Evolutionary conservation across 92 coral and sea anemone species (phyloP), one percentile per base, ranked within the genome.

Genomic region (Palythoa grandis): DNA sequence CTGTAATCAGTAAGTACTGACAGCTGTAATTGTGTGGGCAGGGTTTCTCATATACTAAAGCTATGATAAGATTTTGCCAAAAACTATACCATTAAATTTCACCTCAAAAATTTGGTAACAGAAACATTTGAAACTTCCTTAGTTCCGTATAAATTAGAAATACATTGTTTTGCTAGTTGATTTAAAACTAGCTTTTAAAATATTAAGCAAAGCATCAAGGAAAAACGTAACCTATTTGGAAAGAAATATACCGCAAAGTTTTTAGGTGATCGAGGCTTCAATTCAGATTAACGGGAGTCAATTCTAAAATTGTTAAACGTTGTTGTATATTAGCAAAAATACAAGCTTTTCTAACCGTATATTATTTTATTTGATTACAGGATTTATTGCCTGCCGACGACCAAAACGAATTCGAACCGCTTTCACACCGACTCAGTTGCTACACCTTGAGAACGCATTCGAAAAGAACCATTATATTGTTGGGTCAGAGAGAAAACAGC

Each of bases 381-480:
- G 98, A 13, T 94, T 92, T 73, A 95, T 94, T 17, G 98, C 98
- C 6, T 94, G 98, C 72, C 90, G 98, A 89, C 70, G 98, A 43
- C 98, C 98, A 5, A 94, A 94, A 72, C 63, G 98, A 74, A 94
- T 94, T 68, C 73, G 98, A 63, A 96, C 98, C 6, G 98, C 98
- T 1, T 96, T 94, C 54, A 96, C 98, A 0, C 98, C 98, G n/a
- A 94, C 97, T 1, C 98, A 96, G 52, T 95, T 94, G 40, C 92
- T 96, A 12, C 96, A 92, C 38, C 86, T 96, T 24, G 98, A 96
- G 76, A 96, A 95, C 67, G 98, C 98, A 2, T 96, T 96, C 74
- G 98, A 96, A 50, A 96, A 96, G 85, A 94, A 96, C 88, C 98
- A 94, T 80, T 96, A 96, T 86, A 95, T 96, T 53, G 98, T 94